phyloP scores from a whole-genome alignment of 2,797 vertebrate genomes.

The Todus mexicanus region DNA sequence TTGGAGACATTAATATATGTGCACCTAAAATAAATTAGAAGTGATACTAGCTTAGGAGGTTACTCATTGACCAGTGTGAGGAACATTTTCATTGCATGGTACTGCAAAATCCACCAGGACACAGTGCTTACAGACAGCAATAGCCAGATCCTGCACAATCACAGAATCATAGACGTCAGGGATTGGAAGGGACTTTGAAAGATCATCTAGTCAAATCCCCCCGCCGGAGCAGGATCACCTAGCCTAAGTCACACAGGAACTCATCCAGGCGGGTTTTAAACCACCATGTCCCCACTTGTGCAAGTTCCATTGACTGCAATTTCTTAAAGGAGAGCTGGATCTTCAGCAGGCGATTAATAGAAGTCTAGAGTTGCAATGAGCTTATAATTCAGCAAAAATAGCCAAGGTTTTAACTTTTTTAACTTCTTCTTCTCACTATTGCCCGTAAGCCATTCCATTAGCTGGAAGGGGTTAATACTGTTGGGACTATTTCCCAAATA shows the following conservation, averaged over 20 bases:
- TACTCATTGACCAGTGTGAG: background rate
- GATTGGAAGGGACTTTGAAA: too few relatives aligned
- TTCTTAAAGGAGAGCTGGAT: background rate
- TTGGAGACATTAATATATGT: background rate
- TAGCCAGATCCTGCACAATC: background rate
- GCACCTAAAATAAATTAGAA: background rate
- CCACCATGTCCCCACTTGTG: fast-evolving
- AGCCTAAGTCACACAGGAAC: too few relatives aligned
- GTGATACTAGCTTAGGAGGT: background rate
- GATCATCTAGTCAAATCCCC: too few relatives aligned
- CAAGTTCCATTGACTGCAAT: background rate
- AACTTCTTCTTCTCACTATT: background rate
- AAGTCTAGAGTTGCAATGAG: background rate
- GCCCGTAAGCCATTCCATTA: background rate
- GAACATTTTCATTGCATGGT: background rate
- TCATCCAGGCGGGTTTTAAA: too few relatives aligned
- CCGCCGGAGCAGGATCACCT: too few relatives aligned
- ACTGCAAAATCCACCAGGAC: background rate
- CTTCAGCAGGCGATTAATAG: background rate
- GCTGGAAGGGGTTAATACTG: background rate
- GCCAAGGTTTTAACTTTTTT: background rate
- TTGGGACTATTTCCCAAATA: background rate
- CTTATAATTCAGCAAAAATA: background rate
- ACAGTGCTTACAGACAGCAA: background rate
- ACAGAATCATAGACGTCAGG: too few relatives aligned